Evolutionary conservation across 92 coral and sea anemone species (phyloP).

Genomic region (Paragorgia papillata): DNA sequence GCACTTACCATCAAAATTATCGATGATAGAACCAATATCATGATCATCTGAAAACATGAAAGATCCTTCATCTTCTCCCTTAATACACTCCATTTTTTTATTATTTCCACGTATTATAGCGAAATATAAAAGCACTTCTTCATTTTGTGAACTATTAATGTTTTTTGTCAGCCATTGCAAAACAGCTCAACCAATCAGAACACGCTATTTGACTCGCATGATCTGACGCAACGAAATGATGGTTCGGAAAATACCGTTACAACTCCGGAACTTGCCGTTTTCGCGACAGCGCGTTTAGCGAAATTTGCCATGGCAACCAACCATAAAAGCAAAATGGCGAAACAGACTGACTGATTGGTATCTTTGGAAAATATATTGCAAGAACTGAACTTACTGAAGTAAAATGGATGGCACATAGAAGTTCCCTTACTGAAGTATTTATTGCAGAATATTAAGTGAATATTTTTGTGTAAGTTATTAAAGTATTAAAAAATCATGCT

Average conservation of each 20-base stretch:
- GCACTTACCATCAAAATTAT: conserved; percentile 14
- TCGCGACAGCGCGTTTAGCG: neutral
- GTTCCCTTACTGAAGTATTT: no score
- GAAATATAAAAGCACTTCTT: neutral
- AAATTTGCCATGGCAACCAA: neutral
- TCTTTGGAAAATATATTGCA: no score
- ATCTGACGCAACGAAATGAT: conserved; percentile 3
- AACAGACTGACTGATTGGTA: no score
- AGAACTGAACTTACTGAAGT: no score
- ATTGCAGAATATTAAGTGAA: no score
- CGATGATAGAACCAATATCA: neutral
- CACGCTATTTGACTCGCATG: conserved; percentile 10
- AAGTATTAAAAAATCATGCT: no score
- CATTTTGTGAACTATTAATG: neutral
- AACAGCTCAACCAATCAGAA: neutral
- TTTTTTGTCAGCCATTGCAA: neutral
- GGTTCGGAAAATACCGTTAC: neutral
- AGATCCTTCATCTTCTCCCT: neutral
- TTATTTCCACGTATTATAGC: neutral
- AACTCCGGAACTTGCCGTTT: neutral
- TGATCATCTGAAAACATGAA: conserved; percentile 1
- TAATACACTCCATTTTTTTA: neutral
- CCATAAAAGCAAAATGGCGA: neutral
- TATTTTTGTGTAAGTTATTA: no score
- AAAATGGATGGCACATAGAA: no score